Evolutionary conservation across 64 coral and sea anemone genomes (phyloP).

Genomic region (Anthopleura sola): DNA sequence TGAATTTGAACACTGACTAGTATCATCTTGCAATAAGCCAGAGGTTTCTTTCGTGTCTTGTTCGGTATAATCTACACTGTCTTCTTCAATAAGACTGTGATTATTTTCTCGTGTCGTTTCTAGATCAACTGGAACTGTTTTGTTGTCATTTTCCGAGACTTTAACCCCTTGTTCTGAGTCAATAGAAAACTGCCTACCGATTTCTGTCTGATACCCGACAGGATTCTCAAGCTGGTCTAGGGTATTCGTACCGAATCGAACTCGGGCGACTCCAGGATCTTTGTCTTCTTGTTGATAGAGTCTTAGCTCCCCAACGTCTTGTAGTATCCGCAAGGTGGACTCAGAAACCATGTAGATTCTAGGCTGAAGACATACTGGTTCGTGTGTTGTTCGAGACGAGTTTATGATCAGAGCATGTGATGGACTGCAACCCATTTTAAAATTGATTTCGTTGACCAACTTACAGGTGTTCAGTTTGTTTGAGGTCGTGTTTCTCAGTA

Average conservation of each 20-base stretch:
- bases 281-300: slow-evolving; percentile 72
- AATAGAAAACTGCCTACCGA: slow-evolving; percentile 20
- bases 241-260: slow-evolving; percentile 49
- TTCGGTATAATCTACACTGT: neutral
- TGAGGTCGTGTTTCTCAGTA: neutral
- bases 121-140: neutral
- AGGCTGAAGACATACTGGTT: slow-evolving; percentile 77
- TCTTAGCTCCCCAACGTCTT: slow-evolving; percentile 77
- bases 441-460: neutral
- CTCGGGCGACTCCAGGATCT: slow-evolving; percentile 44
- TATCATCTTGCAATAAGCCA: neutral
- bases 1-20: neutral
- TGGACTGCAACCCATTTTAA: slow-evolving; percentile 82
- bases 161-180: neutral
- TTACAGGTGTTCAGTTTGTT: neutral
- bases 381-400: slow-evolving; percentile 35
- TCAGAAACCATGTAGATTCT: slow-evolving; percentile 93
- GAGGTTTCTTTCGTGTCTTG: neutral
- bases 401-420: slow-evolving; percentile 80
- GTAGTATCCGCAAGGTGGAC: slow-evolving; percentile 68
- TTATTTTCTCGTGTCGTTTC: neutral
- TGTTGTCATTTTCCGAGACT: neutral
- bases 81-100: neutral
- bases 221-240: slow-evolving; percentile 85
- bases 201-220: slow-evolving; percentile 53